phyloP scores from a whole-genome alignment of 2,888 invertebrate genomes.

The Acrocera orbiculus region DNA sequence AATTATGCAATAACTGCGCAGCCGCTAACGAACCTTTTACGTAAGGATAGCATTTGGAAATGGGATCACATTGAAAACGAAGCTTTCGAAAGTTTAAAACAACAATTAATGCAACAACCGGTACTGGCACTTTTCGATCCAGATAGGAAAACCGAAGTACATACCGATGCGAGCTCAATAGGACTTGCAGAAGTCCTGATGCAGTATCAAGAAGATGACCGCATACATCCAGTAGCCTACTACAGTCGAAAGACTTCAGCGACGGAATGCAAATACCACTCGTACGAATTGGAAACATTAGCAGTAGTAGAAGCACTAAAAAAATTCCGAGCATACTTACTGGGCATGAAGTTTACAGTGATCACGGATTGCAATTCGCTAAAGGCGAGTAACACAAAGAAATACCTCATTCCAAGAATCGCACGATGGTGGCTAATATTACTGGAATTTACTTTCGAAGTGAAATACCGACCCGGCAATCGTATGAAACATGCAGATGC shows the following conservation, averaged over 20 bases:
- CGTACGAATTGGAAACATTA: conserved; percentile 20
- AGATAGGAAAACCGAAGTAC: conserved; percentile 5
- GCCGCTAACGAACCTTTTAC: conserved; percentile 11
- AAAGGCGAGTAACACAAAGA: neutral
- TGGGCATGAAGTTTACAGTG: conserved; percentile 6
- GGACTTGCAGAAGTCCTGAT: conserved; percentile 17
- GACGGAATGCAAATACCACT: conserved; percentile 16
- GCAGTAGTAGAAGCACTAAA: conserved; percentile 14
- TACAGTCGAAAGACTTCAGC: conserved; percentile 17
- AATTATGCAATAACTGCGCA: conserved; percentile 12
- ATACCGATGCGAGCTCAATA: conserved; percentile 11
- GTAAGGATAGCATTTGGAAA: conserved; percentile 3
- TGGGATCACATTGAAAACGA: conserved; percentile 1
- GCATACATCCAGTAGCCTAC: conserved; percentile 16
- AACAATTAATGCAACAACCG: conserved; percentile 9
- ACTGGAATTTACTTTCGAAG: conserved; percentile 18
- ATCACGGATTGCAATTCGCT: conserved; percentile 4
- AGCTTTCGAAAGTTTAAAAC: conserved; percentile 1
- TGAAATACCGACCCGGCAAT: conserved; percentile 16
- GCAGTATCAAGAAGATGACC: conserved; percentile 12
- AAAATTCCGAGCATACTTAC: conserved; percentile 5
- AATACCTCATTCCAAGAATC: conserved; percentile 14
- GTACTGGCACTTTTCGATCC: conserved; percentile 1
- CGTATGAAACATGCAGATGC: neutral
- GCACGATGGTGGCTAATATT: conserved; percentile 19